Percentiles rank a stretch among this genome's conserved stretches.
Conservation (phyloP, 2,888 invertebrate genomes). For the Ligdia adustata region DNA sequence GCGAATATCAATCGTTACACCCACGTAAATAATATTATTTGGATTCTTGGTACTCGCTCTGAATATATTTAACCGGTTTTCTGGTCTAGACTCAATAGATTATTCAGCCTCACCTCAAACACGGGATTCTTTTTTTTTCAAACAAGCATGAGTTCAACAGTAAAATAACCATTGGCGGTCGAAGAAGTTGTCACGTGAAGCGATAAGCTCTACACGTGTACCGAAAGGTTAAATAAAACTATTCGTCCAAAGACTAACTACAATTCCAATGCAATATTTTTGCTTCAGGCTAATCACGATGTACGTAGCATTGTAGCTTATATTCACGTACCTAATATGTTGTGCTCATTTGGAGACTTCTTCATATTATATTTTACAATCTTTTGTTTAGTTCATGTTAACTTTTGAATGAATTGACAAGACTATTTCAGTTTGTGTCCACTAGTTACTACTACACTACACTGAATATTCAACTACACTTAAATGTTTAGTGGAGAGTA, state of each 20-base stretch:
- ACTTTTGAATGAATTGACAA: too few relatives aligned
- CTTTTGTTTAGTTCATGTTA: not conserved
- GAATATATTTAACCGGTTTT: slow-evolving; percentile 10
- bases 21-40: slow-evolving; percentile 1
- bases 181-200: slow-evolving; percentile 44
- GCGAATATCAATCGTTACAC: slow-evolving; percentile 37
- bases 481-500: slow-evolving; percentile 31
- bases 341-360: too few relatives aligned
- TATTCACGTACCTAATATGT: too few relatives aligned
- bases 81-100: slow-evolving; percentile 10
- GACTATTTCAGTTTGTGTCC: too few relatives aligned
- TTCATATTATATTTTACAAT: too few relatives aligned
- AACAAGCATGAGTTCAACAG: slow-evolving; percentile 15
- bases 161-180: slow-evolving; percentile 22
- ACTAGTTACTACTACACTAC: too few relatives aligned
- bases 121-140: slow-evolving; percentile 15
- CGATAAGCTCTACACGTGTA: slow-evolving; percentile 62
- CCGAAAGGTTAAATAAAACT: slow-evolving; percentile 49
- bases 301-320: too few relatives aligned
- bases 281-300: slow-evolving; percentile 14
- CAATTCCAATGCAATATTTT: slow-evolving; percentile 22
- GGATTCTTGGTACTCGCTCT: not conserved
- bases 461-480: too few relatives aligned
- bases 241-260: too few relatives aligned
- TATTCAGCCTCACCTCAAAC: too few relatives aligned